Evolutionary conservation across 2,888 invertebrate genomes (phyloP).

Genomic region (Vanessa cardui): DNA sequence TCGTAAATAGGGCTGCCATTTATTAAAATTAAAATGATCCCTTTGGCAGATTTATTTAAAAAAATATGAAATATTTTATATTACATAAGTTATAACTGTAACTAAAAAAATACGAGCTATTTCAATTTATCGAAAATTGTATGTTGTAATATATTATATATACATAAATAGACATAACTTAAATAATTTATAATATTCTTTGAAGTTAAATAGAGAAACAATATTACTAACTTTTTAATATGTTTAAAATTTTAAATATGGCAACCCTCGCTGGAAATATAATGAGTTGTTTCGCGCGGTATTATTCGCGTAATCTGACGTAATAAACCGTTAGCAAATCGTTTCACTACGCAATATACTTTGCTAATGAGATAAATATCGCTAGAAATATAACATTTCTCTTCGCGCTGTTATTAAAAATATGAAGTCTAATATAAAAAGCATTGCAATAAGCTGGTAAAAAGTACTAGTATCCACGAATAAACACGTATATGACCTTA

Average conservation of each 20-base stretch:
- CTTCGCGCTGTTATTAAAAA: not conserved
- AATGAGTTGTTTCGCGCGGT: slow-evolving; percentile 53
- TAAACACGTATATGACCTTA: too few species aligned
- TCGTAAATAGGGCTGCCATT: slow-evolving; percentile 11
- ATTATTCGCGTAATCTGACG: slow-evolving; percentile 57
- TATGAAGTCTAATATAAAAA: not conserved
- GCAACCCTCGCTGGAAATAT: slow-evolving; percentile 21
- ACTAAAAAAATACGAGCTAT: too few species aligned
- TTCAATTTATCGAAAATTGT: too few species aligned
- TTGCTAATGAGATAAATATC: slow-evolving; percentile 20
- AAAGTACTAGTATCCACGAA: too few species aligned
- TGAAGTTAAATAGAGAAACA: too few species aligned
- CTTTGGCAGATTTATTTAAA: not conserved
- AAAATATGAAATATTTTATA: not conserved
- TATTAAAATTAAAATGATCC: not conserved
- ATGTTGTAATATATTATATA: too few species aligned
- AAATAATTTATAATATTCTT: too few species aligned
- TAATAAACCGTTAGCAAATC: slow-evolving; percentile 62
- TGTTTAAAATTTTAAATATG: not conserved
- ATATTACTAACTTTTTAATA: too few species aligned
- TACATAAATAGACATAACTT: too few species aligned
- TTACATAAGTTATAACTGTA: too few species aligned
- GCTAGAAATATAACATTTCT: slow-evolving; percentile 3
- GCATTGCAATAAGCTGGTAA: too few species aligned
- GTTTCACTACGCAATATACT: slow-evolving; percentile 55